Base-by-base conservation (phyloP, 2,888 invertebrate species). In the Mylabris sibirica region DNA sequence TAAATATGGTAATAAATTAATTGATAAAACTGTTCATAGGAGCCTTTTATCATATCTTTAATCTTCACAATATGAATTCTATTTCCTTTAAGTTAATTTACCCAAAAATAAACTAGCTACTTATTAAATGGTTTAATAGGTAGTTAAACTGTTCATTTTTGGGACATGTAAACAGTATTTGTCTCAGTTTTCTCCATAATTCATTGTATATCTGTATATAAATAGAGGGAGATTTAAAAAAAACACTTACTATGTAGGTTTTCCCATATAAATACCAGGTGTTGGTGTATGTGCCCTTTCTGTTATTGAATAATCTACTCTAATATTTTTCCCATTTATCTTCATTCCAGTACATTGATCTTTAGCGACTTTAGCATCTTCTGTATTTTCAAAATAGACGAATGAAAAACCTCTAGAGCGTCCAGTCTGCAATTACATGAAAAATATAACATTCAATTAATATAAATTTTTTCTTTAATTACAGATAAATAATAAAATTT, bases 211-310 rank as follows among this genome's bases (percentile, higher is more conserved):
- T n/a, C n/a, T n/a, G n/a, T n/a, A n/a, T n/a, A n/a, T n/a, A n/a
- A n/a, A 30, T 30, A 30, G 30, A 4, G 30, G 30, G 30, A 30
- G 4, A 30, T 6, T 5, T 30, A 30, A 30, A 61, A 26, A 2
- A 38, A 63, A 63, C 74, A 87, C 90, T 88, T 84, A 92, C 91
- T 89, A 88, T 26, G 96, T 95, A 1, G 96, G 95, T 85, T 94
- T 95, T 62, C 98, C 98, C 93, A 97, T 96, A 82, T 98, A 98
- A 77, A 98, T 93, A 67, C 98, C 98, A 8, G 98, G 98, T 5
- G 98, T 99, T 12, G 98, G 98, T 0, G 98, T 97, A 84, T 98
- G 98, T 11, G 98, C 96, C 69, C 98, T 89, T 85, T 96, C 93
- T 57, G 98, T 98, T 79, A 98, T 97, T 6, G 98, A 98, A 86